Conservation (phyloP, 2,797 vertebrate species). For the Phrynocephalus forsythii region DNA sequence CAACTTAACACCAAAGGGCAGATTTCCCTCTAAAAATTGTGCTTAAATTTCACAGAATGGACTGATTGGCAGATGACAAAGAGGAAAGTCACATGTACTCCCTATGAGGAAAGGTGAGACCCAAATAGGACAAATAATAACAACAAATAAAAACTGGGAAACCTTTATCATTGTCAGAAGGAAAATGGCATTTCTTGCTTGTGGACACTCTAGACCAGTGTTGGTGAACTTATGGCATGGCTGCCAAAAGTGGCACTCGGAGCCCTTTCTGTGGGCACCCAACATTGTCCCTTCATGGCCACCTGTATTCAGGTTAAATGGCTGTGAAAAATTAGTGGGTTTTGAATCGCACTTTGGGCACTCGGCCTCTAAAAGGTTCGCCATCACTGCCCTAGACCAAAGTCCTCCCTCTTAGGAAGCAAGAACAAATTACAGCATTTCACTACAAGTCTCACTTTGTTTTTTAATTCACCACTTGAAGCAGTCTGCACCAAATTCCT, state of each 20-base stretch:
- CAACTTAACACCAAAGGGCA: too few species aligned
- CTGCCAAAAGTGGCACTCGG: too few species aligned
- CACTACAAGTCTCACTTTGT: neutral
- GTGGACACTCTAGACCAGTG: neutral
- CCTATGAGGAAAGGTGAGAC: too few species aligned
- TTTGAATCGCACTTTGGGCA: too few species aligned
- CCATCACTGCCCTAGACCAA: neutral
- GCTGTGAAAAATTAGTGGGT: too few species aligned
- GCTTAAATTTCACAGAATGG: neutral
- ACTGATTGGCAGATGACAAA: neutral
- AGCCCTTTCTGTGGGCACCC: too few species aligned
- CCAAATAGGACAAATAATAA: too few species aligned
- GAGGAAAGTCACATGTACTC: neutral
- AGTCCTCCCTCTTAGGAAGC: neutral
- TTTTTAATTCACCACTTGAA: constrained; percentile 17
- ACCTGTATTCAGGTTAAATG: too few species aligned
- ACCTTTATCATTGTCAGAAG: neutral
- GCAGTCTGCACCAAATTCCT: constrained; percentile 7
- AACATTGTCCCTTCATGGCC: too few species aligned
- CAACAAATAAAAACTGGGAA: neutral
- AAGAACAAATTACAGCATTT: neutral
- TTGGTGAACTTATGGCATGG: too few species aligned
- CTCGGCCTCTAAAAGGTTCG: too few species aligned
- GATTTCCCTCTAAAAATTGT: too few species aligned
- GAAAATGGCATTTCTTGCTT: neutral